Conservation (phyloP, 2,888 invertebrate species). For the Ctenicera cuprea region DNA sequence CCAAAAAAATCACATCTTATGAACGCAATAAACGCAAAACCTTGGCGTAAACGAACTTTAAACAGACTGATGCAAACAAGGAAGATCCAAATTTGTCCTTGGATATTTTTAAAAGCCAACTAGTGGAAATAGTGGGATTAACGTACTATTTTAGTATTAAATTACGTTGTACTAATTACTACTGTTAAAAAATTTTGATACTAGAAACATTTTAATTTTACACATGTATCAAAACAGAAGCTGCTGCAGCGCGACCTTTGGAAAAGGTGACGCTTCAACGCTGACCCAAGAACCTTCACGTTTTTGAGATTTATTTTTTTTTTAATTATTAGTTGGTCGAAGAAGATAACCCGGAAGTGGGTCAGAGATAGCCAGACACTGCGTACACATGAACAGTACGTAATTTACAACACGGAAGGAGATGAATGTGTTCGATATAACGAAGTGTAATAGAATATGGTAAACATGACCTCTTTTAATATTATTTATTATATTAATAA, state of each 20-base stretch:
- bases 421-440: conserved; percentile 3
- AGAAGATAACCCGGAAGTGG: conserved; percentile 39
- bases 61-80: too few relatives aligned
- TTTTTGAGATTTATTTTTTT: conserved; percentile 9
- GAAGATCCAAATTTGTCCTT: too few relatives aligned
- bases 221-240: too few relatives aligned
- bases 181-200: too few relatives aligned
- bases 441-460: conserved; percentile 4
- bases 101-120: too few relatives aligned
- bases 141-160: too few relatives aligned
- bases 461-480: conserved; percentile 2
- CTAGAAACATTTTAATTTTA: too few relatives aligned
- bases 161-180: too few relatives aligned
- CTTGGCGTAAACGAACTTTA: too few relatives aligned
- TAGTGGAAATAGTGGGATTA: too few relatives aligned
- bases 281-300: neutral
- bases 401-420: conserved; percentile 11
- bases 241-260: neutral
- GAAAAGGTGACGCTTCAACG: neutral
- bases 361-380: conserved; percentile 28
- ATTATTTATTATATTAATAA: neutral
- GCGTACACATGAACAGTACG: neutral
- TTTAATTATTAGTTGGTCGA: neutral
- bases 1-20: too few relatives aligned
- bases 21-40: too few relatives aligned